These are phyloP conservation scores for Drosophila pachea DNA, from an alignment of 1,140 invertebrate species.

Conservation along the genomic window DNA sequence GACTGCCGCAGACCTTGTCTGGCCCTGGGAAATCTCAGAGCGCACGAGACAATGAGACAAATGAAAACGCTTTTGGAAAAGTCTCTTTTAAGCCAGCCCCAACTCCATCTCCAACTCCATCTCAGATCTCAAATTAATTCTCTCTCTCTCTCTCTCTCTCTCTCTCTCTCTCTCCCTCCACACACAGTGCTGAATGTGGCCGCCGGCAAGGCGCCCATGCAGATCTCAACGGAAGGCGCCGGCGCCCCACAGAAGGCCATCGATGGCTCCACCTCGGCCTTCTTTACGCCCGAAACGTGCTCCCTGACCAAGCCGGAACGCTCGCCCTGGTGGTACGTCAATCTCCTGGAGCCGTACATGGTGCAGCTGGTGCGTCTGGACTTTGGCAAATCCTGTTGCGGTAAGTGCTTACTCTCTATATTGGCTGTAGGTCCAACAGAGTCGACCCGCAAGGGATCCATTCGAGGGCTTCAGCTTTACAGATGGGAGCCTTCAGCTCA, in stretches of 20 bases:
- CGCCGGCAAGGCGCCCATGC: slow-evolving; percentile 96
- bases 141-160: slow-evolving; percentile 10
- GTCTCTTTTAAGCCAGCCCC: not conserved
- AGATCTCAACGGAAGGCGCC: slow-evolving; percentile 89
- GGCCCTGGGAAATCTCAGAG: slow-evolving; percentile 25
- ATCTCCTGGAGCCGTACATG: slow-evolving; percentile 96
- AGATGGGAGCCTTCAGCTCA: not conserved
- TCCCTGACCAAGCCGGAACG: slow-evolving; percentile 90
- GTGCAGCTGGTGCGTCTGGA: slow-evolving; percentile 94
- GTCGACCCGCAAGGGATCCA: too few relatives aligned
- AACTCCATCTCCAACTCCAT: slow-evolving; percentile 1
- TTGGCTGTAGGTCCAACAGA: too few relatives aligned
- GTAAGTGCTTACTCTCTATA: too few relatives aligned
- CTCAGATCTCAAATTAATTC: slow-evolving; percentile 16
- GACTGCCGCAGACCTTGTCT: slow-evolving; percentile 37
- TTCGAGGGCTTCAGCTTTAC: not conserved
- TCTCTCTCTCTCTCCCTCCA: slow-evolving; percentile 11
- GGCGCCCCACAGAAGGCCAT: slow-evolving; percentile 94
- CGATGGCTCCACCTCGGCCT: slow-evolving; percentile 91
- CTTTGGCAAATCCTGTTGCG: slow-evolving; percentile 94
- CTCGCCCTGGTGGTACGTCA: slow-evolving; percentile 97
- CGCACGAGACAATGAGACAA: slow-evolving; percentile 27
- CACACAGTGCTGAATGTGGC: slow-evolving; percentile 96
- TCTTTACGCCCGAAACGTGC: slow-evolving; percentile 91
- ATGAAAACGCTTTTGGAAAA: not conserved